Conservation (phyloP, 1,140 invertebrate genomes). For the Sarcophaga bullata region DNA sequence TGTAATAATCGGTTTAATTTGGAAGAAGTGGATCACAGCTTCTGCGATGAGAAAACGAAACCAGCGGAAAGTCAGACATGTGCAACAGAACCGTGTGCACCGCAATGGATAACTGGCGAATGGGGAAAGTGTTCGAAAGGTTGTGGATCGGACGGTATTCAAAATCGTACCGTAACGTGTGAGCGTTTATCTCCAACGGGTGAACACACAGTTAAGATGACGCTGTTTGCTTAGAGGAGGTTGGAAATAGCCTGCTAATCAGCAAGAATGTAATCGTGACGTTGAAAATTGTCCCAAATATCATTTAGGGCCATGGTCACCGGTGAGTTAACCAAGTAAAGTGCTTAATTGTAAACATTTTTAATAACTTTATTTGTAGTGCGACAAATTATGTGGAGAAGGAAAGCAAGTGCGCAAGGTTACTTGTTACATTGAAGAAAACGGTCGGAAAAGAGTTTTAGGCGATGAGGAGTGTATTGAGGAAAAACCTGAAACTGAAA, state of each 20-base stretch:
- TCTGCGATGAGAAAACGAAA: conserved; percentile 81
- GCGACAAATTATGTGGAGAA: conserved; percentile 87
- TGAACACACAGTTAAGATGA: conserved; percentile 69
- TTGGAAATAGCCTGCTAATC: conserved; percentile 75
- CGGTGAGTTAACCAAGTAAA: conserved; percentile 70
- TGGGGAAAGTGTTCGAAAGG: conserved; percentile 87
- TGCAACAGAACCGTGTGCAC: conserved; percentile 80
- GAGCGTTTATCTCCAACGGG: conserved; percentile 70
- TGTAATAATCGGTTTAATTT: conserved; percentile 77
- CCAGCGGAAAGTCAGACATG: conserved; percentile 78
- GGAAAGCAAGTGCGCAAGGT: conserved; percentile 81
- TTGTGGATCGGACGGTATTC: conserved; percentile 80
- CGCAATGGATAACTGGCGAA: conserved; percentile 81
- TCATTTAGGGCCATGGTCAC: conserved; percentile 86
- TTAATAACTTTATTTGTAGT: conserved; percentile 68
- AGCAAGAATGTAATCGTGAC: conserved; percentile 78
- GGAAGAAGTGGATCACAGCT: conserved; percentile 74
- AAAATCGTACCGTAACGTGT: conserved; percentile 79
- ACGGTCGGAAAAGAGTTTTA: conserved; percentile 76
- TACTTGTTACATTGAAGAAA: conserved; percentile 78
- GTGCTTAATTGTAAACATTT: conserved; percentile 10
- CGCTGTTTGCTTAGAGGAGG: conserved; percentile 74
- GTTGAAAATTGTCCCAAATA: conserved; percentile 83
- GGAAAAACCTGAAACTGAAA: conserved; percentile 76
- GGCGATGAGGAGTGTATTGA: conserved; percentile 77